A percentile compares a stretch with the other conserved stretches of the same genome.
phyloP scores from a whole-genome alignment of 2,888 invertebrate genomes.

The Leptodirus hochenwartii region DNA sequence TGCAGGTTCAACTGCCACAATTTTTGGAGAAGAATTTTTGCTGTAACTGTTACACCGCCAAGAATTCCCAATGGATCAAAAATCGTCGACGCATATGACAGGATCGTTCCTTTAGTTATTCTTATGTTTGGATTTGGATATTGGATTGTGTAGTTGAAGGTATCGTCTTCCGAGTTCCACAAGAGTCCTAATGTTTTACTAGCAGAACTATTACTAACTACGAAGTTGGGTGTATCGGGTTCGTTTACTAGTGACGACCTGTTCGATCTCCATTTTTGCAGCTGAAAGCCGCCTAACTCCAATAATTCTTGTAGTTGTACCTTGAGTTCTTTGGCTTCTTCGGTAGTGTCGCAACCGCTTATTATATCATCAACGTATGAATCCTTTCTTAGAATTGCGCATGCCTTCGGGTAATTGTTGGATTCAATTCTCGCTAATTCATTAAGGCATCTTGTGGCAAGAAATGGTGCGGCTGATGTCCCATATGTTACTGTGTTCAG shows the following conservation, averaged over 20 bases:
- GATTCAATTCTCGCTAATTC: conserved; percentile 10
- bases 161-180: conserved; percentile 10
- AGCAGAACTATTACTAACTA: no score
- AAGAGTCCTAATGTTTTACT: conserved; percentile 9
- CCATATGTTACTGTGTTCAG: conserved; percentile 13
- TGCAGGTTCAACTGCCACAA: conserved; percentile 12
- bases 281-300: background rate
- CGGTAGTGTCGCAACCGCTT: background rate
- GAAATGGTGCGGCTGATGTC: conserved; percentile 12
- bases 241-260: no score
- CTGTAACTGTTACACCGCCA: conserved; percentile 11
- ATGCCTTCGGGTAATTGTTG: conserved; percentile 10
- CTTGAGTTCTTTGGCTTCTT: background rate
- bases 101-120: no score
- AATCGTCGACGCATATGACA: no score
- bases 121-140: no score
- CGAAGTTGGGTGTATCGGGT: no score
- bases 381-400: conserved; percentile 11
- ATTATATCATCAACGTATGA: conserved; percentile 2
- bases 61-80: conserved; percentile 15
- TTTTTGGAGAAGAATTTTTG: conserved; percentile 14
- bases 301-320: background rate
- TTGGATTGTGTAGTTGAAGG: conserved; percentile 8
- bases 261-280: conserved; percentile 6
- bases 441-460: conserved; percentile 10